Base-by-base conservation (phyloP, 2,113 vertebrate genomes). In the Ictidomys tridecemlineatus region DNA sequence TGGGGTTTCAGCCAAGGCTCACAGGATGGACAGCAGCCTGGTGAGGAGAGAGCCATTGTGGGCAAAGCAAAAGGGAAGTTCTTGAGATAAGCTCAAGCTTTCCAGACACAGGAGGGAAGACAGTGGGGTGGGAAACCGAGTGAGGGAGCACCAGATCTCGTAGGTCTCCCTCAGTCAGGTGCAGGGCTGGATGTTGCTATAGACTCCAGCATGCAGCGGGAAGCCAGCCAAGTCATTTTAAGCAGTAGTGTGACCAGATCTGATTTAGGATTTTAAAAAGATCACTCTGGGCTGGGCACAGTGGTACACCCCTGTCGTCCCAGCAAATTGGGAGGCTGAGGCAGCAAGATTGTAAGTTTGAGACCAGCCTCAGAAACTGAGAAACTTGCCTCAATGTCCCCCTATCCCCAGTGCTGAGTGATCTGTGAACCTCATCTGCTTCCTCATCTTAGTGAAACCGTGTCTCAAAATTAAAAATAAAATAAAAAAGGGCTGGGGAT, bases 161-260 rank as follows among this genome's bases (percentile, higher is more conserved):
- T 34, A 51, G 18, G 30, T 37, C 24, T 78, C 53, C 28, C 8
- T 16, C 26, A 45, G 45, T 51, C 48, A 17, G 20, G 0, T 2
- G 32, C 8, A 6, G 0, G 5, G 9, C 2, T n/a, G 4, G 17
- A 30, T 1, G 0, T 18, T 16, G 45, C 28, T 22, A 32, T 34
- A 6, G 20, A 28, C 45, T 58, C 51, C 22, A 37, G 58, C 24
- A 4, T n/a, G 18, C 77, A 53, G 4, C 22, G 42, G 32, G 48
- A 74, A 82, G 76, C 37, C 34, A 20, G 0, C 30, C 53, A 45
- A 18, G 45, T 70, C 18, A 53, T 82, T 86, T 63, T 20, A 82
- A 69, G 37, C 53, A 16, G 12, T 37, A 4, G 11, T 30, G 14
- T 34, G 32, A 87, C 0, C 30, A 69, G 56, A 34, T 28, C 58